Conservation (phyloP, 2,888 invertebrate species). For the Coleophora flavipennella region DNA sequence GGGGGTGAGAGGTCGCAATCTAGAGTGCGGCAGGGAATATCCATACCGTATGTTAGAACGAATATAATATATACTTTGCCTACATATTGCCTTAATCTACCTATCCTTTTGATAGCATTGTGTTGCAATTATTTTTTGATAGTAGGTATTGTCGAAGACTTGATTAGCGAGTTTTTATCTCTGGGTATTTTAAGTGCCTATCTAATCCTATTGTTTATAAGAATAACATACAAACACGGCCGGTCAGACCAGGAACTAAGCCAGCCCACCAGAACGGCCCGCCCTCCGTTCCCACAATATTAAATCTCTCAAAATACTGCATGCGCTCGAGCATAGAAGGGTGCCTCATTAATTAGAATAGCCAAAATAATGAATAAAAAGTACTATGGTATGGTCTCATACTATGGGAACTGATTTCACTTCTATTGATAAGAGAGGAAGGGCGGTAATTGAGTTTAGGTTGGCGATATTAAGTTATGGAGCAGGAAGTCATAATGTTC, state of each 20-base stretch:
- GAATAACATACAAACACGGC: constrained; percentile 15
- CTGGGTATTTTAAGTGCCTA: too few relatives aligned
- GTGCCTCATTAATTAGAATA: constrained; percentile 52
- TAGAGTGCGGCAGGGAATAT: too few relatives aligned
- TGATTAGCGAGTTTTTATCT: too few relatives aligned
- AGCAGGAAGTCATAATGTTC: too few relatives aligned
- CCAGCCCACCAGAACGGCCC: constrained; percentile 35
- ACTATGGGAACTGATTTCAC: constrained; percentile 54
- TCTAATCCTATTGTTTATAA: too few relatives aligned
- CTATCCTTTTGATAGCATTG: background rate
- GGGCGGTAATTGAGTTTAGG: constrained; percentile 2
- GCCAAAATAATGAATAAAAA: constrained; percentile 52
- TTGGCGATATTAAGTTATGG: background rate
- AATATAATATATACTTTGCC: too few relatives aligned
- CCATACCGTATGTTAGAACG: too few relatives aligned
- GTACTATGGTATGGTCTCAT: constrained; percentile 12
- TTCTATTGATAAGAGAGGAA: constrained; percentile 17
- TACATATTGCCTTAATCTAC: too few relatives aligned
- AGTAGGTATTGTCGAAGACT: too few relatives aligned
- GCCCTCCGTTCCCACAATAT: constrained; percentile 57
- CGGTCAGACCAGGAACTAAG: constrained; percentile 25
- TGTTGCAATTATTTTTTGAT: background rate
- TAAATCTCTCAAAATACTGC: constrained; percentile 50
- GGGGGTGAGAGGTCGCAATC: too few relatives aligned
- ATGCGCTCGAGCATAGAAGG: constrained; percentile 31